These are phyloP conservation scores for Lipophrys pholis DNA, from an alignment of 2,113 vertebrate species.

Conservation along the genomic window DNA sequence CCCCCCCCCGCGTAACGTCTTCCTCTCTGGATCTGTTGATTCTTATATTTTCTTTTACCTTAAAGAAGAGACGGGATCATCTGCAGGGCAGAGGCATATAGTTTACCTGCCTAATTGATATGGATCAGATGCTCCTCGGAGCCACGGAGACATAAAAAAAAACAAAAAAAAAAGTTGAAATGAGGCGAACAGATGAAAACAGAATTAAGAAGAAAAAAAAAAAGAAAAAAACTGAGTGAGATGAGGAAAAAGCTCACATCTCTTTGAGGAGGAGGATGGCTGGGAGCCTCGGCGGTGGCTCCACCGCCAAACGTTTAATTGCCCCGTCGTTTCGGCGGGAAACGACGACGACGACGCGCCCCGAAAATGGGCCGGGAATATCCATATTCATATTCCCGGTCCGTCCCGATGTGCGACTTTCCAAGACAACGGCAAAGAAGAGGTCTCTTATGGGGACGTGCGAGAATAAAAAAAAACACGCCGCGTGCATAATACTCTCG, in stretches of 20 bases:
- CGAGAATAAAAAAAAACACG: constrained; percentile 16
- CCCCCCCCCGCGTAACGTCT: no score
- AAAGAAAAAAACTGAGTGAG: background rate
- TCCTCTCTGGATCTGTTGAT: no score
- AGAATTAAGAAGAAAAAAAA: background rate
- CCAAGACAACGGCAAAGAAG: constrained; percentile 18
- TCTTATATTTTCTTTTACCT: no score
- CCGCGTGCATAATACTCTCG: constrained; percentile 26
- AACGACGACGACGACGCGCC: no score
- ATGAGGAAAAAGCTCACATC: constrained; percentile 23
- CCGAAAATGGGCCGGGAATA: no score
- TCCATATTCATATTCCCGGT: no score
- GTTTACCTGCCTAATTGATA: constrained; percentile 41
- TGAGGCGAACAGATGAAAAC: constrained; percentile 41
- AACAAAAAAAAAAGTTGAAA: constrained; percentile 30
- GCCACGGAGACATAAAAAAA: background rate
- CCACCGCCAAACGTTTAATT: constrained; percentile 73
- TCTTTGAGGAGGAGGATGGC: constrained; percentile 38
- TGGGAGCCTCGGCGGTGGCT: constrained; percentile 53
- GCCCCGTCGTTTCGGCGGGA: constrained; percentile 53
- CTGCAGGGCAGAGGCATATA: constrained; percentile 26
- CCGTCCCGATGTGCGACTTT: no score
- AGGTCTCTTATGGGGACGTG: constrained; percentile 11
- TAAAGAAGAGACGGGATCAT: constrained; percentile 2
- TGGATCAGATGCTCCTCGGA: constrained; percentile 20